phyloP scores from a whole-genome alignment of 37 sponge, comb jelly and placozoan species.

The Beroe ovata region DNA sequence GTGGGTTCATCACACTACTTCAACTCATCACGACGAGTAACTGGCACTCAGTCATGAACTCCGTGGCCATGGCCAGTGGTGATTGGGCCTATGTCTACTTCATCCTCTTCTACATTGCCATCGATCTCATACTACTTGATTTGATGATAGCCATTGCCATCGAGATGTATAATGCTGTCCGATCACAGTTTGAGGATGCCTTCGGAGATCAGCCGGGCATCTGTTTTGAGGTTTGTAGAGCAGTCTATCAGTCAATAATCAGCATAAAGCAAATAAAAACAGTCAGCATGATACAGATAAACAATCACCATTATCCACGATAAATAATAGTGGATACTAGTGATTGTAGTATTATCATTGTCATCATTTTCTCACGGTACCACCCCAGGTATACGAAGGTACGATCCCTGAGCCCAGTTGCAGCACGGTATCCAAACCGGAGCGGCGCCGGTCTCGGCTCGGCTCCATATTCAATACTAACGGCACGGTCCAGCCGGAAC shows the following conservation, averaged over 20 bases:
- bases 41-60: conserved; percentile 66
- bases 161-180: conserved; percentile 56
- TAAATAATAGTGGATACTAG: no score
- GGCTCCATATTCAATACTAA: conserved; percentile 46
- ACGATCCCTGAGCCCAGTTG: background rate
- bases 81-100: conserved; percentile 65
- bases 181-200: conserved; percentile 9
- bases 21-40: conserved; percentile 64
- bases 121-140: conserved; percentile 39
- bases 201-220: conserved; percentile 46
- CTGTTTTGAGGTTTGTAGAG: conserved; percentile 41
- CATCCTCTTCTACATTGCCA: conserved; percentile 57
- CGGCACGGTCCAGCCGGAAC: conserved; percentile 16
- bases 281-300: no score
- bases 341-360: no score
- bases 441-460: conserved; percentile 26
- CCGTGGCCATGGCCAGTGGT: conserved; percentile 35
- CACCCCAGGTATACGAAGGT: conserved; percentile 29
- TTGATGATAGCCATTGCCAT: conserved; percentile 62
- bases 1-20: conserved; percentile 52
- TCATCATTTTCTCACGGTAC: no score
- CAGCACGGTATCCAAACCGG: conserved; percentile 1
- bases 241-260: no score
- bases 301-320: no score
- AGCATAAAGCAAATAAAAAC: no score